Percentiles rank a stretch among this genome's conserved stretches.
Conservation (phyloP, 2,888 invertebrate genomes). For the Parochlus steinenii region DNA sequence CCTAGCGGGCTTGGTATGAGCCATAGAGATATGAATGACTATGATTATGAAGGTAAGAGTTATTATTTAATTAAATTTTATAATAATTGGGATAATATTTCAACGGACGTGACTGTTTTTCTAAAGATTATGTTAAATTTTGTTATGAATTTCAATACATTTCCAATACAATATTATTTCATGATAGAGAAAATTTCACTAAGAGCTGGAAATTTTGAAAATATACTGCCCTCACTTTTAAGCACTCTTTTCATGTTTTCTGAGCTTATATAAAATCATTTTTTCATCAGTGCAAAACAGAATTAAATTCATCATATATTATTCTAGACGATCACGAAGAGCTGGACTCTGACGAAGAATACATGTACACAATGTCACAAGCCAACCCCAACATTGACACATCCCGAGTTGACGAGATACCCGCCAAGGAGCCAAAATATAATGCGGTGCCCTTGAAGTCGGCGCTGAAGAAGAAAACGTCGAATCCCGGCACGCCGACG, state of each 20-base stretch:
- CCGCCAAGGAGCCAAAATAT: slow-evolving; percentile 81
- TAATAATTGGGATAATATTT: background rate
- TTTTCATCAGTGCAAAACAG: slow-evolving; percentile 22
- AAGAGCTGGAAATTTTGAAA: no score
- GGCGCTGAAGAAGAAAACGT: slow-evolving; percentile 69
- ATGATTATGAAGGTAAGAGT: slow-evolving; percentile 8
- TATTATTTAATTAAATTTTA: background rate
- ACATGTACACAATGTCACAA: slow-evolving; percentile 38
- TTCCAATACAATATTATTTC: no score
- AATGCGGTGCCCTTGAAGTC: slow-evolving; percentile 85
- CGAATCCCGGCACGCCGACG: slow-evolving; percentile 55
- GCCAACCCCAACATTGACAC: slow-evolving; percentile 60
- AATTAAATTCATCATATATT: slow-evolving; percentile 15
- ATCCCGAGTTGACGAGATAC: slow-evolving; percentile 75
- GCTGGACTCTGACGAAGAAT: slow-evolving; percentile 47
- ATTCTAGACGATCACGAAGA: slow-evolving; percentile 51
- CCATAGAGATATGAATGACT: slow-evolving; percentile 7
- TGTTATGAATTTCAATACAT: no score
- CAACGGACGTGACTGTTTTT: no score
- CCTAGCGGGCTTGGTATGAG: slow-evolving; percentile 1
- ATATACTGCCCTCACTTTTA: no score
- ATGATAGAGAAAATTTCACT: no score
- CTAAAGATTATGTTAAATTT: no score
- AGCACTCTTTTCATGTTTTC: background rate
- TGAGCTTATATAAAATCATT: no score